Conservation (phyloP, 2,113 vertebrate genomes). For the Archilochus colubris region DNA sequence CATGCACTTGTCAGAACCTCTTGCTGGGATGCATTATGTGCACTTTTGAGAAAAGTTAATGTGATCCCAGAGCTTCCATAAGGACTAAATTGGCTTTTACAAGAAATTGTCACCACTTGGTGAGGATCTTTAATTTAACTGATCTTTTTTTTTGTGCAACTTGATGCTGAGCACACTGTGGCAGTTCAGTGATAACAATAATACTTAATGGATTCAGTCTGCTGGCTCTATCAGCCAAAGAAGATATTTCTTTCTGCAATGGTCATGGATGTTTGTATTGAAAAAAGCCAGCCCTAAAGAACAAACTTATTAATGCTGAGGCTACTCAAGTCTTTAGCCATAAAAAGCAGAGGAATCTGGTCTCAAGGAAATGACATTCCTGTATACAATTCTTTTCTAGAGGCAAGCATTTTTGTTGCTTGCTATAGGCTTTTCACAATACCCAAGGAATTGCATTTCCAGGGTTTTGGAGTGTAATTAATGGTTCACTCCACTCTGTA, state of each 20-base stretch:
- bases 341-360: constrained; percentile 28
- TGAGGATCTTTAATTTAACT: constrained; percentile 59
- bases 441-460: constrained; percentile 58
- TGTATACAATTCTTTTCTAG: constrained; percentile 53
- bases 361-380: constrained; percentile 52
- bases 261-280: constrained; percentile 22
- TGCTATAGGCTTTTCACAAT: constrained; percentile 49
- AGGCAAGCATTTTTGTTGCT: neutral
- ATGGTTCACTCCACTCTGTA: constrained; percentile 24
- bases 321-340: constrained; percentile 31
- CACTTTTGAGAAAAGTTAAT: constrained; percentile 49
- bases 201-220: constrained; percentile 42
- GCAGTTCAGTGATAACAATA: constrained; percentile 20
- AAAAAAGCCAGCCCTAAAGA: constrained; percentile 52
- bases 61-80: constrained; percentile 1
- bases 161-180: neutral
- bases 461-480: constrained; percentile 60
- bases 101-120: neutral
- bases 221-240: constrained; percentile 11
- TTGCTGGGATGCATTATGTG: constrained; percentile 46
- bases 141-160: constrained; percentile 34
- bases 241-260: constrained; percentile 42
- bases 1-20: constrained; percentile 37
- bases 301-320: constrained; percentile 45
- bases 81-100: constrained; percentile 56